Evolutionary conservation across 2,797 vertebrate species (phyloP).

Genomic region (Sebastes hopkinsi): DNA sequence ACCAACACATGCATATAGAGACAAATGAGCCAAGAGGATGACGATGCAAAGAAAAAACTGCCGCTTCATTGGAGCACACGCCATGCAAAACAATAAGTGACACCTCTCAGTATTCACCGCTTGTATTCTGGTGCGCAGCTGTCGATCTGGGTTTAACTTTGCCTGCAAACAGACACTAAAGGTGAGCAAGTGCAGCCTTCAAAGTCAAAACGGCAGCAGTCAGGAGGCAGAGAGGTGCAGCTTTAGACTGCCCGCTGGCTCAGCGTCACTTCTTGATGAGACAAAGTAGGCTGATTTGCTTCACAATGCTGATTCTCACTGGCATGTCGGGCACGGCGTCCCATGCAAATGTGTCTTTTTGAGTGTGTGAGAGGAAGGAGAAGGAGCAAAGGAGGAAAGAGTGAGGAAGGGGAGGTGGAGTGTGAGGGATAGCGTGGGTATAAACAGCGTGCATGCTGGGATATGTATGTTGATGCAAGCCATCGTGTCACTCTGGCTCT

Average conservation of each 20-base stretch:
- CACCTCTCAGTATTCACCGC: conserved; percentile 45
- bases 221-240: conserved; percentile 7
- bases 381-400: background rate
- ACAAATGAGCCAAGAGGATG: background rate
- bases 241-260: conserved; percentile 21
- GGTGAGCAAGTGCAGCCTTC: conserved; percentile 43
- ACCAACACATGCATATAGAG: background rate
- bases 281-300: conserved; percentile 39
- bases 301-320: conserved; percentile 34
- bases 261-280: conserved; percentile 25
- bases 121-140: conserved; percentile 12
- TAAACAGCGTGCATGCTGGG: conserved; percentile 57
- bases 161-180: conserved; percentile 35
- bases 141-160: conserved; percentile 52
- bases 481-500: conserved; percentile 25
- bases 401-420: background rate
- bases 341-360: conserved; percentile 37
- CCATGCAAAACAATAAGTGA: conserved; percentile 24
- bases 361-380: background rate
- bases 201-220: conserved; percentile 49
- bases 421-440: conserved; percentile 17
- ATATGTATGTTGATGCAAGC: conserved; percentile 32
- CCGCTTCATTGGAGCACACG: background rate
- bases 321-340: conserved; percentile 12
- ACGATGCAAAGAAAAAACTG: conserved; percentile 8